phyloP scores from a whole-genome alignment of 2,113 vertebrate species.

The Centrocercus urophasianus region DNA sequence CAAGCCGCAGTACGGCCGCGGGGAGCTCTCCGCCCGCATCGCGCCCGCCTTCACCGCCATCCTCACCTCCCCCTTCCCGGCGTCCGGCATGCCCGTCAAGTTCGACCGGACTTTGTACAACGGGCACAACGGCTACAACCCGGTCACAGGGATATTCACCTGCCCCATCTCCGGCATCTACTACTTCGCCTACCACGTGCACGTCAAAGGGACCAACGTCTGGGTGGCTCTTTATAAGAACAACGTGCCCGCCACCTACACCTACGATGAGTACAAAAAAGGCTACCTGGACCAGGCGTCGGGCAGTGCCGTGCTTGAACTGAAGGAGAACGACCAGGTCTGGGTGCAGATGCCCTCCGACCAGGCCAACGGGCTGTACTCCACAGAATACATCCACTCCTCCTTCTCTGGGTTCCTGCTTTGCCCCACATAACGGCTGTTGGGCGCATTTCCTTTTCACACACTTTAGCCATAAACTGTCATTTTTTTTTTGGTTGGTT shows the following conservation, averaged over 20 bases:
- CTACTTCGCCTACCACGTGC: constrained; percentile 98
- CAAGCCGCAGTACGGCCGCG: constrained; percentile 86
- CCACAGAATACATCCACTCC: constrained; percentile 98
- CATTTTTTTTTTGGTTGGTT: neutral
- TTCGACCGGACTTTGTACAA: constrained; percentile 98
- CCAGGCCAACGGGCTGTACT: constrained; percentile 97
- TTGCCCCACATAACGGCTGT: constrained; percentile 92
- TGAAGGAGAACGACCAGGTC: constrained; percentile 95
- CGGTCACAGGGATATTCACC: constrained; percentile 93
- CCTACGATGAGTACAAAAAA: constrained; percentile 99
- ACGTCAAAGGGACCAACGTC: constrained; percentile 96
- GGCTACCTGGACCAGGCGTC: constrained; percentile 99
- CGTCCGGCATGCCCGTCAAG: constrained; percentile 94
- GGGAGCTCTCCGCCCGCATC: constrained; percentile 85
- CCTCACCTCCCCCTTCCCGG: constrained; percentile 93
- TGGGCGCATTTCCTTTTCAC: constrained; percentile 50
- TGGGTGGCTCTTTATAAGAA: constrained; percentile 99
- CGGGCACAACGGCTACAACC: constrained; percentile 93
- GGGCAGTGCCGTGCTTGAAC: constrained; percentile 95
- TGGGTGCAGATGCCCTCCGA: constrained; percentile 99
- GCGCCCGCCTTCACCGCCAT: constrained; percentile 95
- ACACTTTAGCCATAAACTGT: constrained; percentile 75
- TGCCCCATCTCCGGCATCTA: constrained; percentile 93
- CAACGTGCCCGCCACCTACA: constrained; percentile 98
- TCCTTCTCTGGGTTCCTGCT: constrained; percentile 98